Base-by-base conservation (phyloP, 2,113 vertebrate genomes). In the Hemicordylus capensis region DNA sequence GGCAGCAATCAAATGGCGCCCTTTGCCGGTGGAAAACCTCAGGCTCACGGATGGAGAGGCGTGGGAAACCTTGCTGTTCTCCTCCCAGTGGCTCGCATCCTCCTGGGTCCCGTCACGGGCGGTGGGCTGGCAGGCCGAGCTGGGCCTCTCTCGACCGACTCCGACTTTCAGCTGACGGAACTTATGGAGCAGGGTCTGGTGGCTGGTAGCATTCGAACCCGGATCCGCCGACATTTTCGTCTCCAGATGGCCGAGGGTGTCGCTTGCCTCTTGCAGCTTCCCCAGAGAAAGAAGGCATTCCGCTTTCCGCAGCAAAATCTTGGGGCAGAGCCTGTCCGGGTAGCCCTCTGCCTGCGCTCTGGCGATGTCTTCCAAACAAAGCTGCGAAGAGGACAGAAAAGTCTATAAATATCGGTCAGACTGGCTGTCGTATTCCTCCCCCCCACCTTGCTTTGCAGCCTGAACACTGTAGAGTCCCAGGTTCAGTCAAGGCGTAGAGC, bases 311-410 rank as follows among this genome's bases (percentile, higher is more conserved):
- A 96, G 89, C 87, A 97, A 90, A 46, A 99, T 73, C 94, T 99
- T 99, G 89, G 95, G 95, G 28, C 90, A 92, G 83, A 99, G 94
- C 77, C 93, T 96, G 85, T 96, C 93, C 11, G 99, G 98, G 90
- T 98, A 98, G 54, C 96, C 95, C 7, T 96, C 95, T 22, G 76
- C 93, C 83, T 97, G 81, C 42, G 98, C 98, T 85, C 92, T 95
- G 42, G 84, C 79, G 44, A 98, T 98, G 87, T 99, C 98, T 88
- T 96, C 87, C 83, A 99, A 94, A 89, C 97, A 98, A 63, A 95
- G 95, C 98, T 99, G 89, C 46, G 85, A 86, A 91, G 89, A 64
- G 84, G 2, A 79, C 93, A 79, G 85, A 19, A 3, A 76, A 24
- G 2, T 8, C 59, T 81, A 88, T n/a, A n/a, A n/a, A n/a, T n/a